Conservation (phyloP, 2,888 invertebrate species). For the Leptopilina myrica region DNA sequence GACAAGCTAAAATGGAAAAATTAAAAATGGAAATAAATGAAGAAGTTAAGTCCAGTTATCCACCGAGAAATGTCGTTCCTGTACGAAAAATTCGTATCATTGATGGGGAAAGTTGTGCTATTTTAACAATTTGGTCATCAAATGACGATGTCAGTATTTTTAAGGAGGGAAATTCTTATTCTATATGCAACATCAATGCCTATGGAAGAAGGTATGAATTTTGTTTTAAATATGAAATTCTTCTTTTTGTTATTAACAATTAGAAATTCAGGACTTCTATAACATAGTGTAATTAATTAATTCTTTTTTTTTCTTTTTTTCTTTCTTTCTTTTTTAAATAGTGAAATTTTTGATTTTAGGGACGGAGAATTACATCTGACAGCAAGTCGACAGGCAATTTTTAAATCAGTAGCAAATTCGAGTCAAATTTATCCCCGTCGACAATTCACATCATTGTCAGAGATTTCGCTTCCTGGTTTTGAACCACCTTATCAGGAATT, state of each 20-base stretch:
- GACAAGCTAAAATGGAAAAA: slow-evolving; percentile 60
- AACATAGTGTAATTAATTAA: background rate
- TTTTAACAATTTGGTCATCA: slow-evolving; percentile 86
- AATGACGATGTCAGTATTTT: slow-evolving; percentile 80
- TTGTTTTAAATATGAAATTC: background rate
- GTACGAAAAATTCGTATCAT: slow-evolving; percentile 77
- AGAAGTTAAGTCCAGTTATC: slow-evolving; percentile 65
- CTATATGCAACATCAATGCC: slow-evolving; percentile 80
- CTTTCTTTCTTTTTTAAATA: slow-evolving; percentile 10
- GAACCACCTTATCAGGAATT: slow-evolving; percentile 82
- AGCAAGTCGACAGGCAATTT: slow-evolving; percentile 78
- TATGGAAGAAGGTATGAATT: slow-evolving; percentile 76
- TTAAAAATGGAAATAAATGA: slow-evolving; percentile 65
- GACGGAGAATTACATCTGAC: slow-evolving; percentile 79
- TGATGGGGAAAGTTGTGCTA: slow-evolving; percentile 74
- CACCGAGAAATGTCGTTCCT: slow-evolving; percentile 74
- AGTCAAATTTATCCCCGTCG: slow-evolving; percentile 68
- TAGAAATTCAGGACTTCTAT: no score
- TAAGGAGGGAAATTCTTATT: slow-evolving; percentile 81
- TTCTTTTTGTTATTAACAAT: background rate
- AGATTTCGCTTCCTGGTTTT: slow-evolving; percentile 73
- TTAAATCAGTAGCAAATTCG: slow-evolving; percentile 67
- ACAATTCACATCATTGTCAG: slow-evolving; percentile 77
- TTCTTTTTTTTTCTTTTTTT: no score
- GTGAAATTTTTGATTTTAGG: slow-evolving; percentile 46